Percentiles rank a stretch among this genome's conserved stretches.
Conservation (phyloP, 2,797 vertebrate species). For the Acanthis flammea region DNA sequence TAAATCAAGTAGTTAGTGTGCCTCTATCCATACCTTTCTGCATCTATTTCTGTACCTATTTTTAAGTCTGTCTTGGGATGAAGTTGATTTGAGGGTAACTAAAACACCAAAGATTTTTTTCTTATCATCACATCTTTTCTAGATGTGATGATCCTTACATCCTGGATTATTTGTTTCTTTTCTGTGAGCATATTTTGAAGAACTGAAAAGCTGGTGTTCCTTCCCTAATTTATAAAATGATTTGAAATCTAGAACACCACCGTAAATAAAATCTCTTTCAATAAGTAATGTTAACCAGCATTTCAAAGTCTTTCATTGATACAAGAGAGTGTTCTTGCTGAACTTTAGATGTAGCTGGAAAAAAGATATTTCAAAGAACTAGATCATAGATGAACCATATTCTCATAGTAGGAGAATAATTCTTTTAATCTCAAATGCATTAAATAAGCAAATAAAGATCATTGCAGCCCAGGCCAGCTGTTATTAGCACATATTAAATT, state of each 20-base stretch:
- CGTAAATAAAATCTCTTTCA: neutral
- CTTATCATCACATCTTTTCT: neutral
- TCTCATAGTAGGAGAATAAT: neutral
- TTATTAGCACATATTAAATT: neutral
- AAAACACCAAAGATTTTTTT: neutral
- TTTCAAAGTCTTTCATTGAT: neutral
- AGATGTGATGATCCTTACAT: neutral
- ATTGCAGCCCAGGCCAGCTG: neutral
- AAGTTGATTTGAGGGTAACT: neutral
- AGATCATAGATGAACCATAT: neutral
- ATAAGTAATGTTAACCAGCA: neutral
- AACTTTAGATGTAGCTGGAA: neutral
- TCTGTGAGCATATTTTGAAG: neutral
- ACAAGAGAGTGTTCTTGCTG: neutral
- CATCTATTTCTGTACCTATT: neutral
- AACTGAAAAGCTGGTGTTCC: neutral
- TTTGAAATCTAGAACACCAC: neutral
- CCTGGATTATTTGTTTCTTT: neutral
- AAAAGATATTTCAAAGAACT: neutral
- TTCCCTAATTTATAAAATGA: neutral
- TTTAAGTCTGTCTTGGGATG: neutral
- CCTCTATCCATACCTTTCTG: neutral
- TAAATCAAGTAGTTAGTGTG: neutral
- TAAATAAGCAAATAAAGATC: neutral
- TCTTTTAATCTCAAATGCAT: neutral